These are phyloP conservation scores for Arctopsyche grandis DNA, from an alignment of 1,140 invertebrate genomes.

Conservation along the genomic window DNA sequence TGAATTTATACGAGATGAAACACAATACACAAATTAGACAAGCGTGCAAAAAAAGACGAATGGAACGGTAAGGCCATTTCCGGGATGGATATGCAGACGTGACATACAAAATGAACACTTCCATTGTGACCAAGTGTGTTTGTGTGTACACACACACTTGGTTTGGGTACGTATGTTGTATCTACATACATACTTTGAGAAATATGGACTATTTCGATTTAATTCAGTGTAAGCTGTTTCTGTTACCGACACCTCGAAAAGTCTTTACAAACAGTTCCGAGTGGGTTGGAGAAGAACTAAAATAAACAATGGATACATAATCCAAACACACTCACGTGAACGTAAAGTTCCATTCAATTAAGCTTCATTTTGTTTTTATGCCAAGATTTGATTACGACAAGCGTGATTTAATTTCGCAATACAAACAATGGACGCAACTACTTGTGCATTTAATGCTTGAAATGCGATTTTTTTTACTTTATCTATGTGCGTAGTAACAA, in stretches of 20 bases:
- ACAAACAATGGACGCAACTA: not conserved
- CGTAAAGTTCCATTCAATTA: not conserved
- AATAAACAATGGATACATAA: not conserved
- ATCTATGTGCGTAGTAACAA: no score
- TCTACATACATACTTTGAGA: no score
- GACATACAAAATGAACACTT: no score
- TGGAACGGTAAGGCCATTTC: no score
- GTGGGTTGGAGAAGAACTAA: not conserved
- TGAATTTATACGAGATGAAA: no score
- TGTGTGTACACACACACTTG: no score
- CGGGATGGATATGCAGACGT: no score
- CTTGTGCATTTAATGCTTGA: not conserved
- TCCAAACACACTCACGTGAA: not conserved
- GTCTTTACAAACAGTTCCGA: not conserved
- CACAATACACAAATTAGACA: no score
- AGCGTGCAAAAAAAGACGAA: no score
- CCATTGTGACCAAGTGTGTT: no score
- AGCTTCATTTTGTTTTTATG: not conserved
- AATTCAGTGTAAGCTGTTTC: not conserved
- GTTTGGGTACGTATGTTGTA: no score
- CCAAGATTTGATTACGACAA: not conserved
- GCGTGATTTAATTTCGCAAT: not conserved
- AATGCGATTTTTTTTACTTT: not conserved
- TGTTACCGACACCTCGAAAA: not conserved
- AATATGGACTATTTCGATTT: no score